Base-by-base conservation (phyloP, 2,113 vertebrate species). In the Fulica atra region DNA sequence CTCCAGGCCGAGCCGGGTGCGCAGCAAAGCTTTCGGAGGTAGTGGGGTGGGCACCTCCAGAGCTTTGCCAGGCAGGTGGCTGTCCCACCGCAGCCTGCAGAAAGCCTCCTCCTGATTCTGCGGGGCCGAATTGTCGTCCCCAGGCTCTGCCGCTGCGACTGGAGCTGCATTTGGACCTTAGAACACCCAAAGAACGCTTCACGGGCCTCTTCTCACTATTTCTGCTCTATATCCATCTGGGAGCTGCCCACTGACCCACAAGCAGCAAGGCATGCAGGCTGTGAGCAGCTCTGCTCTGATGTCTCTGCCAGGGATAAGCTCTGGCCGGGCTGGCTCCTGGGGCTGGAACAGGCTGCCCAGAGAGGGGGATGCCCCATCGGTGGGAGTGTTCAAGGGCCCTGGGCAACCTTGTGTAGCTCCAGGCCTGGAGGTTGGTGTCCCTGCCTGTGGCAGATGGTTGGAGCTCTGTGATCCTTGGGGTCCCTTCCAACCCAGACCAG, bases 71-170 rank as follows among this genome's bases (percentile, higher is more conserved):
- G 20, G 36, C 19, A 4, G 31, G 21, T 4, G 14, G 0, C 11
- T 9, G 53, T n/a, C 33, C 42, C 11, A 1, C 10, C 7, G 1
- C 7, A n/a, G 51, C 3, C 36, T 6, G 11, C 0, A 1, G 20
- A 17, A 88, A 40, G 25, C 13, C 31, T 54, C 33, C 35, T 24
- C 7, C 16, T 15, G 16, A 3, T 23, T 57, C 70, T 36, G 46
- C 3, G 0, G 46, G 17, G 38, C 24, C 29, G 19, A 13, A 42
- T 14, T 12, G 5, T 13, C 26, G 1, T 29, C 24, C 42, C 68
- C 17, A 4, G 6, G 31, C 40, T 57, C 33, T 50, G 12, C 31
- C 20, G 5, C 48, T n/a, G 31, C 31, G 53, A 26, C 6, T 0
- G 6, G 21, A 9, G 44, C 5, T 35, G 44, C 18, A 11, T 31